phyloP scores from a whole-genome alignment of 1,140 invertebrate genomes.

The Aporrectodea caliginosa region DNA sequence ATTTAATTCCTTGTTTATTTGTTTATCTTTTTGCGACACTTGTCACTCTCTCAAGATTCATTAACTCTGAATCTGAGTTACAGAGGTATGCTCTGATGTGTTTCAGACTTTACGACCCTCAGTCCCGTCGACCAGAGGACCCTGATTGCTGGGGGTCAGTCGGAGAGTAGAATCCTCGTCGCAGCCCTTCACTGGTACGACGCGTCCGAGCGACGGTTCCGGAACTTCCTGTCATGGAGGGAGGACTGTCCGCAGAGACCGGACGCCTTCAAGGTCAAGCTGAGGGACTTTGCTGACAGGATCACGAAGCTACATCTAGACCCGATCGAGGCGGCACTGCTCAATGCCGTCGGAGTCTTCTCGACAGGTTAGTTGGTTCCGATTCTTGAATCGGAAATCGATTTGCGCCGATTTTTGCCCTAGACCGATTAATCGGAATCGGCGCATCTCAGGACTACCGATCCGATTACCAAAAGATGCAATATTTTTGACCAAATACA shows the following conservation, averaged over 20 bases:
- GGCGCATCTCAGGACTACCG: too few species aligned
- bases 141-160: slow-evolving; percentile 14
- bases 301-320: slow-evolving; percentile 3
- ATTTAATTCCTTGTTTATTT: too few species aligned
- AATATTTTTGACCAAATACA: too few species aligned
- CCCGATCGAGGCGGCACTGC: slow-evolving; percentile 18
- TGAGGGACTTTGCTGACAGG: not conserved
- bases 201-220: slow-evolving; percentile 11
- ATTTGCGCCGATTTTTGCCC: too few species aligned
- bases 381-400: too few species aligned
- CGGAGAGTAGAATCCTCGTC: slow-evolving; percentile 25
- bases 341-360: slow-evolving; percentile 20
- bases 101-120: slow-evolving; percentile 16
- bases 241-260: not conserved
- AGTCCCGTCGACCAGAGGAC: slow-evolving; percentile 13
- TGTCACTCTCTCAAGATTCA: too few species aligned
- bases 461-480: too few species aligned
- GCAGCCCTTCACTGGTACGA: slow-evolving; percentile 27
- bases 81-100: too few species aligned
- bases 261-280: slow-evolving; percentile 11
- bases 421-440: too few species aligned
- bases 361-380: slow-evolving; percentile 13
- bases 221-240: slow-evolving; percentile 18
- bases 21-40: too few species aligned
- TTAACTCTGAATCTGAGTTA: too few species aligned